A percentile compares a stretch with the other conserved stretches of the same genome.
phyloP scores from a whole-genome alignment of 2,888 invertebrate species.

The Hirtodrosophila trivittata region DNA sequence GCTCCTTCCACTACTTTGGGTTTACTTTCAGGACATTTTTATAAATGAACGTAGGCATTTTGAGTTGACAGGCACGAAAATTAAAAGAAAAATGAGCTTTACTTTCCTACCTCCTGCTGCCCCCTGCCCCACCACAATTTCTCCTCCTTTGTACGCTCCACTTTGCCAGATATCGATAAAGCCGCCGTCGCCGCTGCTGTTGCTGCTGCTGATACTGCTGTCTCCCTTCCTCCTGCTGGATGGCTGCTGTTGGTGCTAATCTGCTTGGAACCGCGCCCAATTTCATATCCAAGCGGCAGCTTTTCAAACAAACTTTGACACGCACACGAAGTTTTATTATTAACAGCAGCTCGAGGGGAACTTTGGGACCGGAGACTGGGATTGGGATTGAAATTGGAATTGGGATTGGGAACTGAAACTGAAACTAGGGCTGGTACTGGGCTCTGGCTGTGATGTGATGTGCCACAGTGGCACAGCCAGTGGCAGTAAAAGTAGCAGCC shows the following conservation, averaged over 20 bases:
- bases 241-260: constrained; percentile 56
- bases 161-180: constrained; percentile 61
- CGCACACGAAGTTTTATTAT: constrained; percentile 80
- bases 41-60: constrained; percentile 77
- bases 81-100: constrained; percentile 80
- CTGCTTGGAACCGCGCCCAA: constrained; percentile 70
- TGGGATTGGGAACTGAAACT: constrained; percentile 28
- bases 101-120: constrained; percentile 28
- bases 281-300: constrained; percentile 70
- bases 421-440: constrained; percentile 15
- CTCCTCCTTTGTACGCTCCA: constrained; percentile 39
- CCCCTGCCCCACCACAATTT: constrained; percentile 7
- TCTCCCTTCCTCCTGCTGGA: constrained; percentile 2
- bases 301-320: constrained; percentile 79
- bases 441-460: constrained; percentile 21
- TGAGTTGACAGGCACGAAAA: constrained; percentile 81
- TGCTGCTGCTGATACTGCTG: constrained; percentile 6
- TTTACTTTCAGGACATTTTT: constrained; percentile 63
- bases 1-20: not conserved
- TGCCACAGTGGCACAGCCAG: constrained; percentile 55
- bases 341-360: constrained; percentile 46
- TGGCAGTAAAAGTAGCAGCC: constrained; percentile 76
- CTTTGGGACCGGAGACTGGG: constrained; percentile 22
- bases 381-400: constrained; percentile 22
- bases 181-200: constrained; percentile 25